Evolutionary conservation across 2,888 invertebrate genomes (phyloP), one percentile per base, ranked within the genome.

Genomic region (Acanthopleura granulata): DNA sequence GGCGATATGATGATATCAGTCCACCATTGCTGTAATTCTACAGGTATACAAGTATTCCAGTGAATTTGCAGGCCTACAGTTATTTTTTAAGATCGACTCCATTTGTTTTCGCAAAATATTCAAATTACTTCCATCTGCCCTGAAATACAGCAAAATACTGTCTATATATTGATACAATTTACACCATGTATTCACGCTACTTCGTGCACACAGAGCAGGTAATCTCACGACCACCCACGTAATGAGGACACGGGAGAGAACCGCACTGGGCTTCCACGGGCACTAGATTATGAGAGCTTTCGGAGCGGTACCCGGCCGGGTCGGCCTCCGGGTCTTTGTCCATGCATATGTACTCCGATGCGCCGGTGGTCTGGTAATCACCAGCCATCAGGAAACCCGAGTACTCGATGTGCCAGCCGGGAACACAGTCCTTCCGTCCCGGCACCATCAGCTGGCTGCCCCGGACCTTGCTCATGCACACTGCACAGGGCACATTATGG

Each of bases 161-260:
- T n/a, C n/a, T n/a, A n/a, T n/a, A n/a, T n/a, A n/a, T n/a, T n/a
- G n/a, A n/a, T n/a, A n/a, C n/a, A n/a, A n/a, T n/a, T n/a, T n/a
- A n/a, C n/a, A n/a, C n/a, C n/a, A 57, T 12, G 3, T 12, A n/a
- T n/a, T 22, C 4, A 22, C 72, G 12, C 30, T 72, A 72, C 69
- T 77, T 81, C 4, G 78, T 75, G 70, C 83, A 83, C 3, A 83
- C 81, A 51, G 77, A 81, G 75, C 83, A 83, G 57, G 81, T 79
- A 16, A 83, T 51, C 62, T 78, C 78, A 62, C 75, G 72, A 18
- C 80, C 82, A 12, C 76, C 51, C 0, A 76, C 75, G 72, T 83
- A 83, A 1, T 75, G 77, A 0, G 81, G 81, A 73, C 83, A 83
- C 15, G 80, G 80, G n/a, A 83, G 74, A 14, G 82, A 77, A 3